Evolutionary conservation across 1,140 invertebrate species (phyloP).

Genomic region (Tachypleus tridentatus): DNA sequence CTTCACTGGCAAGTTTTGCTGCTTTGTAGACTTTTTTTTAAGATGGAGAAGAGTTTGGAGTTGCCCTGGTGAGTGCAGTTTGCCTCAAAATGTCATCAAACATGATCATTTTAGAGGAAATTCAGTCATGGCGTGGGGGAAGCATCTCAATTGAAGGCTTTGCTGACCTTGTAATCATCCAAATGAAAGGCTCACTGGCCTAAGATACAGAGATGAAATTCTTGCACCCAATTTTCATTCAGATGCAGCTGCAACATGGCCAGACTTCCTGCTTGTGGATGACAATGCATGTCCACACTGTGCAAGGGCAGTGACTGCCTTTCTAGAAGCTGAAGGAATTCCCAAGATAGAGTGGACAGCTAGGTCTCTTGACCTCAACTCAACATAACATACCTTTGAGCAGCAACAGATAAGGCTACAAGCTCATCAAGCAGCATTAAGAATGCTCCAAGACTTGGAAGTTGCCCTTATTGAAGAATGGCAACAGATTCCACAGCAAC

Average conservation of each 20-base stretch:
- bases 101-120: not conserved
- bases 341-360: slow-evolving; percentile 26
- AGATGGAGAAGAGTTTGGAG: not conserved
- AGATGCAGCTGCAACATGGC: slow-evolving; percentile 5
- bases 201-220: slow-evolving; percentile 8
- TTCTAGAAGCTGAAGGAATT: slow-evolving; percentile 5
- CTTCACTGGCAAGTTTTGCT: not conserved
- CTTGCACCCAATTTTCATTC: slow-evolving; percentile 1
- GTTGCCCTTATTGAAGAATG: slow-evolving; percentile 4
- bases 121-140: not conserved
- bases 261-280: slow-evolving; percentile 3
- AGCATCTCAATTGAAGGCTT: slow-evolving; percentile 1
- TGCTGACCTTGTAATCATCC: slow-evolving; percentile 1
- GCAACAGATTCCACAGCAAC: not conserved
- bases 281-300: not conserved
- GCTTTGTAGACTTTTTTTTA: not conserved
- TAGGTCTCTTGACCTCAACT: slow-evolving; percentile 21
- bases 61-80: not conserved
- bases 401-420: not conserved
- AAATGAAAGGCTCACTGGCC: slow-evolving; percentile 1
- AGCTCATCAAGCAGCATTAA: not conserved
- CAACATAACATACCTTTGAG: slow-evolving; percentile 2
- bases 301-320: not conserved
- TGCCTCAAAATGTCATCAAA: not conserved
- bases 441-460: slow-evolving; percentile 5